Evolutionary conservation across 2,797 vertebrate genomes (phyloP).

Genomic region (Catostomus latipinnis): DNA sequence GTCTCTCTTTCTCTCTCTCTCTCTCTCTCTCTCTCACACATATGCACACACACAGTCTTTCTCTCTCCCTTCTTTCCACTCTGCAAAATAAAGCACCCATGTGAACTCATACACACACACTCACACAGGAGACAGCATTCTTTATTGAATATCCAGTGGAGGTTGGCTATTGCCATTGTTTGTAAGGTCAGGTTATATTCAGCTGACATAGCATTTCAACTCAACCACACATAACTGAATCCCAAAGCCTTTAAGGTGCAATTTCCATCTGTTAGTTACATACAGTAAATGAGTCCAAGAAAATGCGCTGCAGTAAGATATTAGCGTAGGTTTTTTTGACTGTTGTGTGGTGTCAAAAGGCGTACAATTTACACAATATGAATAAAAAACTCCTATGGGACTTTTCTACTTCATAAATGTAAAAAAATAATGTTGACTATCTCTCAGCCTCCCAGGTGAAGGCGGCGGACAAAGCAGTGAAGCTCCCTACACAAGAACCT

Average conservation of each 20-base stretch:
- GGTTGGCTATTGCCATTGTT: neutral
- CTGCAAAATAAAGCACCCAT: too few relatives aligned
- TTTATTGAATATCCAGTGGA: conserved; percentile 3
- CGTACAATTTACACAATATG: too few relatives aligned
- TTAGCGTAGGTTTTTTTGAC: too few relatives aligned
- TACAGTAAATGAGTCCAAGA: neutral
- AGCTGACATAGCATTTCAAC: neutral
- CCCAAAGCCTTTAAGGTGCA: neutral
- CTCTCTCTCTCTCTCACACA: neutral
- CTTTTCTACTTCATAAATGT: neutral
- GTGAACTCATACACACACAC: neutral
- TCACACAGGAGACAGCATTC: neutral
- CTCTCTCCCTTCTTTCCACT: too few relatives aligned
- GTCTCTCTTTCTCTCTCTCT: neutral
- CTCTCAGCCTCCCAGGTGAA: conserved; percentile 66
- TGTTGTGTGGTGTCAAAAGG: too few relatives aligned
- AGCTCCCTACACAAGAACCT: conserved; percentile 60
- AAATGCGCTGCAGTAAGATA: too few relatives aligned
- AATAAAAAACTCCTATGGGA: too few relatives aligned
- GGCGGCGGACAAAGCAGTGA: conserved; percentile 62
- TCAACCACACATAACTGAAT: conserved; percentile 10
- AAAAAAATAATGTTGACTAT: neutral
- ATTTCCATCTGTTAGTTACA: neutral
- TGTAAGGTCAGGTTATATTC: conserved; percentile 4
- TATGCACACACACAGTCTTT: neutral